These are phyloP conservation scores for Euura saliciscinereae DNA, from an alignment of 1,140 invertebrate species.

Conservation along the genomic window DNA sequence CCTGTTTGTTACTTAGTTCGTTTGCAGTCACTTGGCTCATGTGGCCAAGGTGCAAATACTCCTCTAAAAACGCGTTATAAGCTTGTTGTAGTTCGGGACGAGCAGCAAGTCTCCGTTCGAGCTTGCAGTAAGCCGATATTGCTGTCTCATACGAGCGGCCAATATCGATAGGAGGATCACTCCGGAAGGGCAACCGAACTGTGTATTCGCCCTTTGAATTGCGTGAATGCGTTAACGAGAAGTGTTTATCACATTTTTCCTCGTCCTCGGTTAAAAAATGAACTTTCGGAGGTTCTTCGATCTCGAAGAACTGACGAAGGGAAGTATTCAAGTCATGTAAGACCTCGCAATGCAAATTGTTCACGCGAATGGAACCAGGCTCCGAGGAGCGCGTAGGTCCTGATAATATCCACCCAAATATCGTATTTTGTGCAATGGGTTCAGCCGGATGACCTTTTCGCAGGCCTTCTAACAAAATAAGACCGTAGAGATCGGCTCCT, in stretches of 20 bases:
- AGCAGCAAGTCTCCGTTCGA: neutral
- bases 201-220: neutral
- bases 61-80: no score
- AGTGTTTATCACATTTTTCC: neutral
- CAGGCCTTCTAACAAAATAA: neutral
- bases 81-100: neutral
- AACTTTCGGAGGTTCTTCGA: neutral
- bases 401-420: slow-evolving; percentile 8
- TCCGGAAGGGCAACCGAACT: slow-evolving; percentile 7
- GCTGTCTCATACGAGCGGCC: neutral
- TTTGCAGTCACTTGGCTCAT: neutral
- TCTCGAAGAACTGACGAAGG: slow-evolving; percentile 1
- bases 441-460: neutral
- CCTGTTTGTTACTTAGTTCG: neutral
- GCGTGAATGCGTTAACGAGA: neutral
- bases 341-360: neutral
- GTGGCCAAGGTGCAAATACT: neutral
- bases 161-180: slow-evolving; percentile 1
- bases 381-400: neutral
- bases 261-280: neutral
- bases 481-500: neutral
- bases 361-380: neutral
- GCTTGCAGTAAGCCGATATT: neutral
- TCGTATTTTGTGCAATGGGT: slow-evolving; percentile 4
- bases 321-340: neutral